Evolutionary conservation across 2,113 vertebrate species (phyloP), one percentile per base, ranked within the genome.

Genomic region (Rhombomys opimus): DNA sequence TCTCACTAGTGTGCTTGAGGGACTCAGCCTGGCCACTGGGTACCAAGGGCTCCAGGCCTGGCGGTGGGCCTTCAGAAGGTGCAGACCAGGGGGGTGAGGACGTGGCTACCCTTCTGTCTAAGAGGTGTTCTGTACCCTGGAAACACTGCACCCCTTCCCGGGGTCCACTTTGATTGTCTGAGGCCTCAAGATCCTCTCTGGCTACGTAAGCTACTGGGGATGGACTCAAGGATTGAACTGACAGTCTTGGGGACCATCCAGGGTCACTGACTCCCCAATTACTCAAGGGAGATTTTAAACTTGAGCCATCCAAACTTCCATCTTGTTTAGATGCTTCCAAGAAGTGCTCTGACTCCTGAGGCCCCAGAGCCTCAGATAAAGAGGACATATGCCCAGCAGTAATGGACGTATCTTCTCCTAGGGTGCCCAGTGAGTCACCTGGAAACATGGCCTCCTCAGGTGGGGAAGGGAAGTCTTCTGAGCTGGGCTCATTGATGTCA

Each of bases 391-490:
- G 96, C 54, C 98, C 97, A 8, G 96, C 97, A 93, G 95, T 8
- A 75, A 97, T 65, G 50, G 98, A 98, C 25, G 7, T 0, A 72
- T 98, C 98, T 80, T 98, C 99, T 77, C 92, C 97, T 23, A 38
- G 89, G 81, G 89, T 18, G n/a, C 67, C 91, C 10, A n/a, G 77
- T 0, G 54, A 72, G 50, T 46, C 54, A 87, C 91, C 91, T 0
- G 63, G 95, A 80, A 88, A 77, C 76, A 76, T 30, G 54, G 97
- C 54, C 38, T 97, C 97, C 87, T 98, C 97, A 0, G 94, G 98
- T 0, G 97, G 98, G 52, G 97, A 87, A 57, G 98, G 98, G 92
- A 99, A 98, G 59, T 98, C 98, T 54, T 97, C 97, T 0, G 0
- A 95, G 94, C 35, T 54, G 5, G 89, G 73, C n/a, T 90, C 27